These are phyloP conservation scores for Nomada lathburiana DNA, from an alignment of 2,888 invertebrate species.

Conservation along the genomic window DNA sequence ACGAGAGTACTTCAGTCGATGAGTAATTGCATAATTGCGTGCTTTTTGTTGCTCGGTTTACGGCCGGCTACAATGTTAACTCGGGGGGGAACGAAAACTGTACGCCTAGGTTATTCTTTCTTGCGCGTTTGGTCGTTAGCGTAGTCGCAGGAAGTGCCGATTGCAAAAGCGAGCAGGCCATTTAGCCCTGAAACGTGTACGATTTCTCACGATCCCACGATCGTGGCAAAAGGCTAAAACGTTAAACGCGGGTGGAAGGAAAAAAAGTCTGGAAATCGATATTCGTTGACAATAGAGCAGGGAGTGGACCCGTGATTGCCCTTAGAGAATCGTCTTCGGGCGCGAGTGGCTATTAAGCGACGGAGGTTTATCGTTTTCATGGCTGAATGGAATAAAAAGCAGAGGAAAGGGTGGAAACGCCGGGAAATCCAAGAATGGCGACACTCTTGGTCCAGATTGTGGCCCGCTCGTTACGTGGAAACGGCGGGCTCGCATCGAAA, in stretches of 20 bases:
- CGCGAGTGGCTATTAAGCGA: slow-evolving; percentile 16
- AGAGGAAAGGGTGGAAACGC: slow-evolving; percentile 5
- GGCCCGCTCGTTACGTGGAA: slow-evolving; percentile 66
- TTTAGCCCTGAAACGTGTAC: slow-evolving; percentile 42
- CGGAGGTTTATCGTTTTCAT: neutral
- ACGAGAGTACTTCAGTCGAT: neutral
- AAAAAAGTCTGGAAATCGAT: neutral
- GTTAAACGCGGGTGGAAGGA: neutral
- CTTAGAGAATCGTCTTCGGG: neutral
- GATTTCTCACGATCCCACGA: slow-evolving; percentile 18
- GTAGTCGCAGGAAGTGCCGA: slow-evolving; percentile 34
- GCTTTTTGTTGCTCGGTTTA: no score
- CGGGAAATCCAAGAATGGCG: slow-evolving; percentile 57
- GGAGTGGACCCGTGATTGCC: no score
- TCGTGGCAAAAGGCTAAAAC: neutral
- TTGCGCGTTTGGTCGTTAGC: neutral
- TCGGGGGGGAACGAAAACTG: no score
- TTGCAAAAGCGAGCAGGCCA: slow-evolving; percentile 45
- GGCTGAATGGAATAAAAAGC: neutral
- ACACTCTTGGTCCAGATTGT: slow-evolving; percentile 64
- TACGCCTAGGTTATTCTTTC: no score
- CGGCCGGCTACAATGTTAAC: no score
- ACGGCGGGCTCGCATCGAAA: slow-evolving; percentile 64
- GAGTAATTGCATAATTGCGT: neutral
- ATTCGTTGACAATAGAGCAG: neutral